Evolutionary conservation across 2,888 invertebrate species (phyloP).

Genomic region (Pseudanteris insignis): DNA sequence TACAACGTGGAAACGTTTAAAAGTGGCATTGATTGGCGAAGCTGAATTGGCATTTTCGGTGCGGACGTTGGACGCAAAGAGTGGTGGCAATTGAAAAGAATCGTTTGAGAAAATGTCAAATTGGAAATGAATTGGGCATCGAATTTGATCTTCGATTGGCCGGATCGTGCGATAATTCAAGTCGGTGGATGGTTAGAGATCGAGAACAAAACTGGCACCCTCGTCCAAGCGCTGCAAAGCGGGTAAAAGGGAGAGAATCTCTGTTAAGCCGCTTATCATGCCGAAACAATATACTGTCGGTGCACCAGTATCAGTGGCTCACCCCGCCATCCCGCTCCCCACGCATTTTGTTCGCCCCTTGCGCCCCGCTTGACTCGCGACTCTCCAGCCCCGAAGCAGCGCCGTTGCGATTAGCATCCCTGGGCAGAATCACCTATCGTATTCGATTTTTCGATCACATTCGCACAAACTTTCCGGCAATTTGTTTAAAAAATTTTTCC

Average conservation of each 20-base stretch:
- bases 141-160: slow-evolving; percentile 52
- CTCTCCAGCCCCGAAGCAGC: slow-evolving; percentile 61
- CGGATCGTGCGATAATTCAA: slow-evolving; percentile 44
- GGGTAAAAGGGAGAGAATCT: slow-evolving; percentile 55
- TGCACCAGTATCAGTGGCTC: slow-evolving; percentile 65
- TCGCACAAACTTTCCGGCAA: slow-evolving; percentile 39
- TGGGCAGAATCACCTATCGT: slow-evolving; percentile 46
- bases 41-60: not conserved
- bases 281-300: slow-evolving; percentile 67
- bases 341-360: slow-evolving; percentile 30
- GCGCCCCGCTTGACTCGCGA: slow-evolving; percentile 53
- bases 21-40: too few relatives aligned
- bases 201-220: slow-evolving; percentile 56
- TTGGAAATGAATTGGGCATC: slow-evolving; percentile 39
- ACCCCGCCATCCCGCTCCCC: slow-evolving; percentile 46
- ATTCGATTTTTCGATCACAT: slow-evolving; percentile 47
- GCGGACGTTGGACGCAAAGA: slow-evolving; percentile 1
- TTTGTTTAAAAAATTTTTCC: slow-evolving; percentile 36
- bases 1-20: too few relatives aligned
- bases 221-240: slow-evolving; percentile 36
- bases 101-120: slow-evolving; percentile 37
- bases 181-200: slow-evolving; percentile 51
- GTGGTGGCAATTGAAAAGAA: slow-evolving; percentile 12
- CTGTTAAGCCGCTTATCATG: slow-evolving; percentile 67
- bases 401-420: slow-evolving; percentile 55